Evolutionary conservation across 2,113 vertebrate species (phyloP), one percentile per base, ranked within the genome.

Genomic region (Gulo gulo): DNA sequence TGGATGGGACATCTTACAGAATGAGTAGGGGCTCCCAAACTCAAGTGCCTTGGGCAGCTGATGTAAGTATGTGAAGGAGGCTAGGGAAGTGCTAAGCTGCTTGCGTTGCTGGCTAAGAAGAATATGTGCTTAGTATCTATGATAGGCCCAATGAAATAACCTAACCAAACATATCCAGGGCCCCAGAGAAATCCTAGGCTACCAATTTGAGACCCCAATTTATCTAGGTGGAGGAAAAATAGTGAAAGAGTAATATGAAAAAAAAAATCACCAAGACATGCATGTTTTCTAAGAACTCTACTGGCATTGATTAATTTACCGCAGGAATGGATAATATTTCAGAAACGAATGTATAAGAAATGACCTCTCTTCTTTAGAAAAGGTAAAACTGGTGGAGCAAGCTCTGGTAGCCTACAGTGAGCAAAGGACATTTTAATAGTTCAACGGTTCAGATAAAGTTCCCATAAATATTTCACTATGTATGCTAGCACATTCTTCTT

Each of bases 401-500:
- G 18, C 61, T 91, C 61, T 74, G 36, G 31, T 57, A 95, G 65
- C 61, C n/a, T 50, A 55, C n/a, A 86, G 34, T 87, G 16, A 88
- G 52, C 79, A 91, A 94, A 96, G 52, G 12, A 21, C 52, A 82
- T 61, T 57, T 96, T 90, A 90, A 69, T 45, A 34, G 84, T 67
- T 31, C 34, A 65, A 93, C 29, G 14, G 14, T 91, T 96, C 18
- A 79, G 71, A 96, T 81, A 61, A 50, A 96, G 81, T 88, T 92
- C 63, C 74, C 89, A 94, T 90, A 96, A 96, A 93, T 78, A 96
- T 83, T 91, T 95, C 81, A 88, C 65, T 96, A 73, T 65, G 95
- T 88, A 87, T 96, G 88, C 81, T 88, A 97, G 92, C 29, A 71
- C 29, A 61, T 69, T 95, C 85, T 79, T 97, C n/a, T 96, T 97